Evolutionary conservation across 2,888 invertebrate genomes (phyloP), one percentile per base, ranked within the genome.

Genomic region (Dascillus cervinus): DNA sequence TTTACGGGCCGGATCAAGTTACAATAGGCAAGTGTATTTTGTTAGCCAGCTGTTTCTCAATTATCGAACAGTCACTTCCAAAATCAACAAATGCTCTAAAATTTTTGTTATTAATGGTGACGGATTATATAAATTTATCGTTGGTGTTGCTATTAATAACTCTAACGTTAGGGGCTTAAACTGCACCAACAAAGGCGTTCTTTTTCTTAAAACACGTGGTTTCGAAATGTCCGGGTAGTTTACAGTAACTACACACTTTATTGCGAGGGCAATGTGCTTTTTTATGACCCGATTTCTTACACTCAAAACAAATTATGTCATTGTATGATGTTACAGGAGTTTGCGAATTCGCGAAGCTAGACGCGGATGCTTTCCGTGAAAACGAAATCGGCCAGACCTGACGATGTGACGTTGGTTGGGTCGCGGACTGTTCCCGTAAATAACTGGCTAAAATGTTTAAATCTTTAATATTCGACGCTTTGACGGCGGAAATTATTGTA

Each of bases 401-500:
- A n/a, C n/a, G n/a, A 12, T 17, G 22, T 29, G 9, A 17, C 5
- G n/a, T 15, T 21, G 2, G n/a, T 15, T n/a, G 15, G 6, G 21
- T 10, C 10, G n/a, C 22, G 11, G 5, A n/a, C n/a, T n/a, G n/a
- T n/a, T n/a, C n/a, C n/a, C n/a, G n/a, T n/a, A n/a, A 32, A 42
- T 39, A 42, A 3, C 21, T 23, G 9, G 15, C 36, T 21, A 43
- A 27, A 6, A 17, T 13, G 22, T 42, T 44, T 3, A 29, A 25
- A n/a, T 39, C 26, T 5, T 4, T 14, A 11, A 42, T 42, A 13
- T 27, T 27, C 5, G 41, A 12, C 2, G 39, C 37, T 34, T 43
- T 34, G 3, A 26, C 36, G 2, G 41, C 41, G 3, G 39, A 27
- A 8, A 26, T 36, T 11, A 42, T 44, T 13, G 22, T 37, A 3